Conservation (phyloP, 2,797 vertebrate species). For the Sebastes umbrosus region DNA sequence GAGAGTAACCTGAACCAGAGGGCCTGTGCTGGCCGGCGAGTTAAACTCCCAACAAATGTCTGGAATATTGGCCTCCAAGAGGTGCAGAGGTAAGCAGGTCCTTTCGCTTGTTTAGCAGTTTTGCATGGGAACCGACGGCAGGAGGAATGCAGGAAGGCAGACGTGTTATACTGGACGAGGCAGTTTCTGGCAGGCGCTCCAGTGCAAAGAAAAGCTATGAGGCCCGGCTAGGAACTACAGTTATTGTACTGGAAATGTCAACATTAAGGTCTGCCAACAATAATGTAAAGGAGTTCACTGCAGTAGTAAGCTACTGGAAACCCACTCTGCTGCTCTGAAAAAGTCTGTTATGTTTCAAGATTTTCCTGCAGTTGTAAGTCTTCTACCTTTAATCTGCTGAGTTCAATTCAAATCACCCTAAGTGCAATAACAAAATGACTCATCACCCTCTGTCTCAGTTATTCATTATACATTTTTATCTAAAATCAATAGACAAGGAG, state of each 20-base stretch:
- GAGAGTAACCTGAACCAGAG: conserved; percentile 64
- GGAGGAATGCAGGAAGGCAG: conserved; percentile 65
- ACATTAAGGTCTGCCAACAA: conserved; percentile 57
- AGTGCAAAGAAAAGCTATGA: conserved; percentile 47
- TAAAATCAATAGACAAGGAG: neutral
- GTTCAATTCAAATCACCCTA: neutral
- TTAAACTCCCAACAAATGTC: conserved; percentile 52
- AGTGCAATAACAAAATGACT: neutral
- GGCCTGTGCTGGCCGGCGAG: conserved; percentile 22
- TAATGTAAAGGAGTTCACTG: conserved; percentile 39
- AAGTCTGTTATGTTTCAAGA: neutral
- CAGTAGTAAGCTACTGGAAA: conserved; percentile 16
- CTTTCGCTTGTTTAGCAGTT: conserved; percentile 62
- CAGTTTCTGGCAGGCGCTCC: conserved; percentile 48
- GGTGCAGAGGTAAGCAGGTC: conserved; percentile 61
- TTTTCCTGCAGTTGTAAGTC: neutral
- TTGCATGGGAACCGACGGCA: conserved; percentile 60
- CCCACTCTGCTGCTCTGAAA: neutral
- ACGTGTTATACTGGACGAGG: conserved; percentile 60
- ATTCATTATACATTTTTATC: neutral
- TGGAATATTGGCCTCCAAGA: conserved; percentile 44
- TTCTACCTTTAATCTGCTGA: neutral
- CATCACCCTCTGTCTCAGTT: neutral
- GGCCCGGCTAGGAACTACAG: conserved; percentile 38
- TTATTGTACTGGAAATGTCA: conserved; percentile 66